Percentiles rank a stretch among this genome's conserved stretches.
Evolutionary conservation across 2,888 invertebrate species (phyloP).

Genomic region (Mylabris sibirica): DNA sequence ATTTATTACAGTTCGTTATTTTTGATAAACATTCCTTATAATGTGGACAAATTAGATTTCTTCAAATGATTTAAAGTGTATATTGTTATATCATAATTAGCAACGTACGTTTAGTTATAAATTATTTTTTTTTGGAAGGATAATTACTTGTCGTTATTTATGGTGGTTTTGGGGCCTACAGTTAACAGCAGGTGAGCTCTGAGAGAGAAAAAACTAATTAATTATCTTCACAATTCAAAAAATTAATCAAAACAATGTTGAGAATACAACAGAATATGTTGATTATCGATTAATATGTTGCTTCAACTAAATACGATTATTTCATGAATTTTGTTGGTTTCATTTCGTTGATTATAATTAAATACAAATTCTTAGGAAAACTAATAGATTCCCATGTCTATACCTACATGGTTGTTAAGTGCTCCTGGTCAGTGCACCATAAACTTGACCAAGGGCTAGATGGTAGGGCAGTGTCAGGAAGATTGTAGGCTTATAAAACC

Average conservation of each 20-base stretch:
- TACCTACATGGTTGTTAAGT: constrained; percentile 20
- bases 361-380: constrained; percentile 7
- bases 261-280: background rate
- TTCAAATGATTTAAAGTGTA: background rate
- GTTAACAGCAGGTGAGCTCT: background rate
- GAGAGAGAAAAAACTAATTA: background rate
- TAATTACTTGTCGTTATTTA: background rate
- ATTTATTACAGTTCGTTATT: background rate
- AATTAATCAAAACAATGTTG: background rate
- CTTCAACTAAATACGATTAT: background rate
- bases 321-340: background rate
- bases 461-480: constrained; percentile 44
- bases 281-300: background rate
- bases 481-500: constrained; percentile 45
- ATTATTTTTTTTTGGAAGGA: background rate
- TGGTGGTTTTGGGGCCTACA: background rate
- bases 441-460: constrained; percentile 26
- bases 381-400: background rate
- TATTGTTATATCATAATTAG: background rate
- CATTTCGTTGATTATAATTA: background rate
- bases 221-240: background rate
- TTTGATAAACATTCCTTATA: background rate
- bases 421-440: constrained; percentile 30
- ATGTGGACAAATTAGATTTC: background rate
- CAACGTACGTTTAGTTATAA: background rate